Conservation (phyloP, 2,113 vertebrate species). For the Hoplias malabaricus region DNA sequence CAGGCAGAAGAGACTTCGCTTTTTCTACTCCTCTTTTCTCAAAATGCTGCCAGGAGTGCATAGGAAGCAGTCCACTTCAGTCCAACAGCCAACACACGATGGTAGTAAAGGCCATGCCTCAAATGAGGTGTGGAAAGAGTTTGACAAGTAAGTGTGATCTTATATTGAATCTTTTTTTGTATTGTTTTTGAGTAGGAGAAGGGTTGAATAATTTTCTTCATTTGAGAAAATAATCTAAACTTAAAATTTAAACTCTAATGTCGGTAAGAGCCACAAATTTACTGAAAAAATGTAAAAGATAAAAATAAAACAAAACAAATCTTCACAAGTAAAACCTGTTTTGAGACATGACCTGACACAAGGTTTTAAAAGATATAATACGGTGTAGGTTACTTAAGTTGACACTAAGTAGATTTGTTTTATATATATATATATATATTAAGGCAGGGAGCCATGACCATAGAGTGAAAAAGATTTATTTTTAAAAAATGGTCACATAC, state of each 20-base stretch:
- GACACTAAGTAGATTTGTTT: too few relatives aligned
- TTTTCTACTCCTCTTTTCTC: constrained; percentile 87
- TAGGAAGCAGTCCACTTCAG: constrained; percentile 63
- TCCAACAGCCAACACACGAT: constrained; percentile 55
- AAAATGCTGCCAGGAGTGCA: constrained; percentile 83
- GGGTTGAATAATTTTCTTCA: background rate
- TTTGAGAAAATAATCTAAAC: background rate
- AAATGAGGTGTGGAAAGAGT: constrained; percentile 75
- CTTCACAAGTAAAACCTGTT: too few relatives aligned
- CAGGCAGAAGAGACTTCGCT: constrained; percentile 85
- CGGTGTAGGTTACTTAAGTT: too few relatives aligned
- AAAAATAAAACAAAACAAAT: too few relatives aligned
- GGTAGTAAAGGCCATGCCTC: constrained; percentile 39
- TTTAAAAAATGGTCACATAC: too few relatives aligned
- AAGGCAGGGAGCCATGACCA: too few relatives aligned
- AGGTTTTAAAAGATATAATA: too few relatives aligned
- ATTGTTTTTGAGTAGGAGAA: background rate
- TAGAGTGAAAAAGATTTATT: too few relatives aligned
- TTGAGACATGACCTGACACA: too few relatives aligned
- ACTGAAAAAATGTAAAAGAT: too few relatives aligned
- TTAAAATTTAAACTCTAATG: background rate
- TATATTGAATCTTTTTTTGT: background rate
- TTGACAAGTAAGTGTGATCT: constrained; percentile 77
- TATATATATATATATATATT: too few relatives aligned
- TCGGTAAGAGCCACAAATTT: too few relatives aligned